Evolutionary conservation across 1,140 invertebrate genomes (phyloP).

Genomic region (Octopus sinensis): DNA sequence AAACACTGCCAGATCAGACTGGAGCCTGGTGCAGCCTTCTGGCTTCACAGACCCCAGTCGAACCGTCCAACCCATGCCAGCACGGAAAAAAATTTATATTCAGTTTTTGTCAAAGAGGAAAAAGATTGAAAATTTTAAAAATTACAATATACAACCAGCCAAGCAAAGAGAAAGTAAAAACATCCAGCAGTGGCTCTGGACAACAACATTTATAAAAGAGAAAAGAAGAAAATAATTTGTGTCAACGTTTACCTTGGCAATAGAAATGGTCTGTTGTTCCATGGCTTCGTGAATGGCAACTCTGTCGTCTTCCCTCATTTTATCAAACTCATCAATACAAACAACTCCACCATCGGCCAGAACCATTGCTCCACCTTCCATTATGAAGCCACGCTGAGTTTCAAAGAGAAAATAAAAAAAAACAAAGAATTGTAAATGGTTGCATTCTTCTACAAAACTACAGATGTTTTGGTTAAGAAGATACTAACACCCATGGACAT

Average conservation of each 20-base stretch:
- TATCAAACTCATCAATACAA: slow-evolving; percentile 99
- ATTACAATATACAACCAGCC: too few relatives aligned
- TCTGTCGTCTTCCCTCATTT: slow-evolving; percentile 98
- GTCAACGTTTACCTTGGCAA: slow-evolving; percentile 77
- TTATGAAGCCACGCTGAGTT: slow-evolving; percentile 88
- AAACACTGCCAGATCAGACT: too few relatives aligned
- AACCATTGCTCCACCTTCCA: slow-evolving; percentile 99
- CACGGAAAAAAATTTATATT: too few relatives aligned
- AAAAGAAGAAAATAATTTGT: not conserved
- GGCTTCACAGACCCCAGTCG: too few relatives aligned
- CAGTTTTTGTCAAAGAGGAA: too few relatives aligned
- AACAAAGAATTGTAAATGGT: slow-evolving; percentile 30
- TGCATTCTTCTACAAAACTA: too few relatives aligned
- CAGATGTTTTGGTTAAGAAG: too few relatives aligned
- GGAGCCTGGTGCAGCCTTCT: too few relatives aligned
- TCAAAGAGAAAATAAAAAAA: slow-evolving; percentile 34
- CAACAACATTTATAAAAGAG: not conserved
- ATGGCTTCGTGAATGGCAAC: slow-evolving; percentile 99
- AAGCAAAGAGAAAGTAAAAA: too few relatives aligned
- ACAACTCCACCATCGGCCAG: slow-evolving; percentile 98
- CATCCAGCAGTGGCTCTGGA: not conserved
- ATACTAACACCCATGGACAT: too few relatives aligned
- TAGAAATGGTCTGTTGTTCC: slow-evolving; percentile 99
- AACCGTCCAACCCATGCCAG: too few relatives aligned
- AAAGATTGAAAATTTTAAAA: too few relatives aligned